Evolutionary conservation across 2,797 vertebrate species (phyloP).

Genomic region (Dryobates pubescens): DNA sequence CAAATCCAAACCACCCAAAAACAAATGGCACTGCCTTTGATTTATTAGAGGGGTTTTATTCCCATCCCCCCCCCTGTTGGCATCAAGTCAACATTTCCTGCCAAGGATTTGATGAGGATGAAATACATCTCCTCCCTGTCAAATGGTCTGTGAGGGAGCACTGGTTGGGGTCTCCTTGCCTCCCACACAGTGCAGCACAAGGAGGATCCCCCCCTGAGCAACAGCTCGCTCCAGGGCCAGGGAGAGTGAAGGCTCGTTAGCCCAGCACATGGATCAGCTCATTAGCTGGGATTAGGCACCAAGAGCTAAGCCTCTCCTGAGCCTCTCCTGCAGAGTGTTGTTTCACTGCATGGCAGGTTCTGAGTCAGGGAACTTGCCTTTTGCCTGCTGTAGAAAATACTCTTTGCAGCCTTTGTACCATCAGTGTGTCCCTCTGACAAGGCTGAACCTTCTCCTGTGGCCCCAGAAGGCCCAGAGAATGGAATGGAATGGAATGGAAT

Average conservation of each 20-base stretch:
- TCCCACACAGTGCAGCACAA: accelerated
- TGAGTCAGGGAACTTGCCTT: not conserved
- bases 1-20: not conserved
- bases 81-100: not conserved
- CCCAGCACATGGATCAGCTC: not conserved
- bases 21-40: constrained; percentile 5
- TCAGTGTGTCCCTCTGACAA: not conserved
- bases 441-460: not conserved
- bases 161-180: not conserved
- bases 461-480: not conserved
- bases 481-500: too few relatives aligned
- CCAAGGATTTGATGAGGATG: constrained; percentile 42
- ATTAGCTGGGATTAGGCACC: not conserved
- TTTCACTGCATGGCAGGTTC: not conserved
- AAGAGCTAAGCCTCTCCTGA: not conserved
- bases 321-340: not conserved
- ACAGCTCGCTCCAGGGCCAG: not conserved
- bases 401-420: not conserved
- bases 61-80: not conserved
- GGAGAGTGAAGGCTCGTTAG: not conserved
- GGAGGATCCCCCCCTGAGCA: not conserved
- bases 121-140: constrained; percentile 22
- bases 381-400: not conserved
- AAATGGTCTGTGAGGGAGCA: not conserved
- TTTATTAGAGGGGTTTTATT: constrained; percentile 14